Evolutionary conservation across 2,888 invertebrate species (phyloP).

Genomic region (Nematopogon swammerdamellus): DNA sequence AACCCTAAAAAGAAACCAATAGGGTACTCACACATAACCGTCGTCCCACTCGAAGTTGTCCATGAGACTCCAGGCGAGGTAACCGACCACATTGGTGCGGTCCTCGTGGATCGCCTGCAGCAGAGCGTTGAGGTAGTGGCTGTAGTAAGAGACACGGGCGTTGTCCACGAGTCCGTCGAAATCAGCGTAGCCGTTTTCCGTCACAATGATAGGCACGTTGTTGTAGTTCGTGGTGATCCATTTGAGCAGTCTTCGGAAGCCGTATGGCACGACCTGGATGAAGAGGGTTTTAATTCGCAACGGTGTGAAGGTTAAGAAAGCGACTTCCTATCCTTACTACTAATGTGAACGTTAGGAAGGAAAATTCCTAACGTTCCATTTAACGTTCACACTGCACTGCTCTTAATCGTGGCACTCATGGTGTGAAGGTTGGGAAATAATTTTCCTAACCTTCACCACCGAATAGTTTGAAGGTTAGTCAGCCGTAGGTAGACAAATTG

Average conservation of each 20-base stretch:
- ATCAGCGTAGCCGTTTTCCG: constrained; percentile 56
- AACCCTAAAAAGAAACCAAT: too few species aligned
- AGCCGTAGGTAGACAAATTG: too few species aligned
- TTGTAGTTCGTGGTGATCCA: constrained; percentile 53
- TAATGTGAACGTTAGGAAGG: too few species aligned
- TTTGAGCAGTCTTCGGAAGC: constrained; percentile 51
- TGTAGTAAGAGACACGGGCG: constrained; percentile 57
- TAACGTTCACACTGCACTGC: too few species aligned
- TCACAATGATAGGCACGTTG: constrained; percentile 51
- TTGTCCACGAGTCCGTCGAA: constrained; percentile 47
- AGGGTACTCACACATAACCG: constrained; percentile 74
- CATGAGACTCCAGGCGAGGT: constrained; percentile 79
- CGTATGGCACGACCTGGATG: constrained; percentile 53
- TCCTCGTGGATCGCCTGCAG: constrained; percentile 54
- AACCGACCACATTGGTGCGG: constrained; percentile 63
- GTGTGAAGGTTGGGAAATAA: too few species aligned
- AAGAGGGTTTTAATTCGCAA: too few species aligned
- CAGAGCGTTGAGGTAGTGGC: constrained; percentile 45
- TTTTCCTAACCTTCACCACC: too few species aligned
- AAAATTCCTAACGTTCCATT: too few species aligned
- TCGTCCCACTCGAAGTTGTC: constrained; percentile 82
- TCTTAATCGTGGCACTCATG: too few species aligned
- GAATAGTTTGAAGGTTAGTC: too few species aligned
- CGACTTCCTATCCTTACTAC: too few species aligned
- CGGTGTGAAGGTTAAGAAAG: too few species aligned